Conservation (phyloP, 1,140 invertebrate species). For the Heterodera schachtii region DNA sequence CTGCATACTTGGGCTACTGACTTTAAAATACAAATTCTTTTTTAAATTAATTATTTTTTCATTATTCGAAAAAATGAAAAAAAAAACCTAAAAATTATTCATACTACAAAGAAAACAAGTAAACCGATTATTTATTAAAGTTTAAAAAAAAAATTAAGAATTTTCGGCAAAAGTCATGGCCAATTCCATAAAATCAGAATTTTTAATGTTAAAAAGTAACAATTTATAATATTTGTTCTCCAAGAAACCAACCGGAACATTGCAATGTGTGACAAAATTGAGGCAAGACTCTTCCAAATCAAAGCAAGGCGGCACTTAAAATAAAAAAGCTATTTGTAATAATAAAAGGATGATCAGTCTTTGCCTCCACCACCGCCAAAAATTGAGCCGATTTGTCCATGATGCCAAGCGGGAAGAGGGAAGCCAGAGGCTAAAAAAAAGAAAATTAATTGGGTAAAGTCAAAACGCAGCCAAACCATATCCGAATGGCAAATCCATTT, state of each 20-base stretch:
- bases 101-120: too few species aligned
- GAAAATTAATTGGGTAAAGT: not conserved
- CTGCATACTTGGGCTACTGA: not conserved
- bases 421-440: not conserved
- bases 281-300: constrained; percentile 8
- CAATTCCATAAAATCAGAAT: not conserved
- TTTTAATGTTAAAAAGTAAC: too few species aligned
- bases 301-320: not conserved
- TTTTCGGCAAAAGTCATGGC: not conserved
- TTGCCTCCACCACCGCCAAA: not conserved
- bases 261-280: not conserved
- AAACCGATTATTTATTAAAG: too few species aligned
- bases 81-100: not conserved
- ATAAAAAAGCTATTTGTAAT: not conserved
- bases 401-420: not conserved
- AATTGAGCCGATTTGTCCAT: not conserved
- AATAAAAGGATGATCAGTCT: not conserved
- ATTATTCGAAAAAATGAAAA: not conserved
- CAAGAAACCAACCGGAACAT: not conserved
- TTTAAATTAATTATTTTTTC: not conserved
- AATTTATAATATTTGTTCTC: too few species aligned
- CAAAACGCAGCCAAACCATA: not conserved
- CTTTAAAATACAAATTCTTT: not conserved
- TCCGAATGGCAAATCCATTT: constrained; percentile 1
- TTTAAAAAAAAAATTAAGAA: too few species aligned